Conservation (phyloP, 2,888 invertebrate genomes). For the Pandemis heparana region DNA sequence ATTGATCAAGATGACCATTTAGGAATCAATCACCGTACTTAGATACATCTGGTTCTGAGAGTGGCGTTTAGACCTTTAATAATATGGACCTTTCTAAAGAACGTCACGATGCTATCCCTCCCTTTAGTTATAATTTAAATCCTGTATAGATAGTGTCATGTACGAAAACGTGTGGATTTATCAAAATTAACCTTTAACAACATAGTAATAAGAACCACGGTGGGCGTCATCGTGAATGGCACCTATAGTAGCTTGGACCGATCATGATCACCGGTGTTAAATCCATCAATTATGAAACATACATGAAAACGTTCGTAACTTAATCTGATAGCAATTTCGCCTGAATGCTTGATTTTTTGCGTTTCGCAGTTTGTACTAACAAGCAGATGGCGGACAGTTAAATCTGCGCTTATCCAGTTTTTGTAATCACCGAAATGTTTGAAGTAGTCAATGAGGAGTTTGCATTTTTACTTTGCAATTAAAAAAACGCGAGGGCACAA, state of each 20-base stretch:
- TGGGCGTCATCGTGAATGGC: no score
- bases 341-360: neutral
- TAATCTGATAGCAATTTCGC: neutral
- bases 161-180: no score
- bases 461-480: neutral
- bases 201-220: no score
- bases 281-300: neutral
- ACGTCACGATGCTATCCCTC: neutral
- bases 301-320: neutral
- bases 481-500: neutral
- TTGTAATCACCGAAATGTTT: neutral
- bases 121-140: constrained; percentile 24
- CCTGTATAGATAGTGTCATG: neutral
- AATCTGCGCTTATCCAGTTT: neutral
- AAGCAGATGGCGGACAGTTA: neutral
- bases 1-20: no score
- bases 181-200: no score
- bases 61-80: neutral
- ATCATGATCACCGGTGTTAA: neutral
- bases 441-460: neutral
- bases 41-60: no score
- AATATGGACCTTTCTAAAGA: no score
- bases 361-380: neutral
- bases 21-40: no score
- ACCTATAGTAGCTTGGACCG: neutral